Base-by-base conservation (phyloP, 2,888 invertebrate species). In the Acanthosepion pharaonis region DNA sequence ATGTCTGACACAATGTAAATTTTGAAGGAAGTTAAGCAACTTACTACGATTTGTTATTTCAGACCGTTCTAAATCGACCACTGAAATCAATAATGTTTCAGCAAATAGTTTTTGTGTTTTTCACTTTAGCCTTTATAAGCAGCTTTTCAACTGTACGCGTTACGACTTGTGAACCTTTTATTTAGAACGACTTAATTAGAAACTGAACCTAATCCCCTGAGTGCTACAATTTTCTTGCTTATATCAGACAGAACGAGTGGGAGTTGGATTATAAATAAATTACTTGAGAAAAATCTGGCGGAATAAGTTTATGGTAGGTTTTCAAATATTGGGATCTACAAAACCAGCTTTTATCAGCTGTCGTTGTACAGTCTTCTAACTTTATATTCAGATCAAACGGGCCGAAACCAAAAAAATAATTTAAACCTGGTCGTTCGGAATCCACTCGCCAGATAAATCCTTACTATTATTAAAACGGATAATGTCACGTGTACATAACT, bases 1-100 rank as follows among this genome's bases (percentile, higher is more conserved):
- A 6, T 6, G 28, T 8, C 64, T 64, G 25, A 64, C 6, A 25
- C 6, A 64, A 64, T 8, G 25, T 3, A 42, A 42, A 42, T 42
- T 42, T 42, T 42, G 2, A 42, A 28, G 64, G 6, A 64, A 78
- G 78, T 78, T 78, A 78, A 78, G 78, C n/a, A 78, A 78, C 78
- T n/a, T 78, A 78, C 28, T 64, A 2, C 28, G 4, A 23, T 28
- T 78, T 55, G 20, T 25, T 64, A 25, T 11, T 78, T 28, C n/a
- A 18, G 78, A 5, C 78, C 8, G n/a, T 28, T 28, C 78, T 78
- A 8, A 78, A 78, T 78, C 28, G 78, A 28, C n/a, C 0, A n/a
- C n/a, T 78, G 78, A 78, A 78, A 78, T 78, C 78, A 78, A 78
- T 78, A 78, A 78, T 78, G 78, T n/a, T 78, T n/a, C n/a, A 28